Evolutionary conservation across 1,140 invertebrate genomes (phyloP).

Genomic region (Lepidurus couesii): DNA sequence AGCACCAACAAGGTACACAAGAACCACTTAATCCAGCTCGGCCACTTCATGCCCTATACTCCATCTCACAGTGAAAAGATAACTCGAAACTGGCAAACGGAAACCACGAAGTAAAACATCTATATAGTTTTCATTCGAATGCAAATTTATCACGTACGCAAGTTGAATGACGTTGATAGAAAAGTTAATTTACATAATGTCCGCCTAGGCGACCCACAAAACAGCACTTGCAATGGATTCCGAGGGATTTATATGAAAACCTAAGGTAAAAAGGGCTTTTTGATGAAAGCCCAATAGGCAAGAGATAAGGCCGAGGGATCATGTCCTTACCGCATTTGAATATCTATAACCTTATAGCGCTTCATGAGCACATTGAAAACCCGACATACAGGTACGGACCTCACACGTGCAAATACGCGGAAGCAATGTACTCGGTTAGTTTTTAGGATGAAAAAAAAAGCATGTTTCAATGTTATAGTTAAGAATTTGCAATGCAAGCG

Average conservation of each 20-base stretch:
- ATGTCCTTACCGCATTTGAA: neutral
- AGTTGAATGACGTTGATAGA: neutral
- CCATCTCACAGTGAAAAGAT: neutral
- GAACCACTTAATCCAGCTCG: slow-evolving; percentile 11
- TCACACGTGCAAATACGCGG: too few relatives aligned
- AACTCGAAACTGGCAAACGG: neutral
- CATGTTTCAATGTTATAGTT: too few relatives aligned
- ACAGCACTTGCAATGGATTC: neutral
- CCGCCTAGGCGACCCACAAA: neutral
- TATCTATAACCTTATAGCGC: neutral
- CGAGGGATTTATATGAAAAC: neutral
- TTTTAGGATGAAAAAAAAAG: too few relatives aligned
- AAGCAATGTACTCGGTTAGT: too few relatives aligned
- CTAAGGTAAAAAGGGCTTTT: neutral
- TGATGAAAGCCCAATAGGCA: neutral
- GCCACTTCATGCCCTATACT: neutral
- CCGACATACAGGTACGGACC: too few relatives aligned
- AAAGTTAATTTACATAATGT: slow-evolving; percentile 9
- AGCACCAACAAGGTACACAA: neutral
- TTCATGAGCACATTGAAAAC: neutral
- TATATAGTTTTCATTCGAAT: neutral
- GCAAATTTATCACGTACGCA: neutral
- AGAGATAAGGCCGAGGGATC: neutral
- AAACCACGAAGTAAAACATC: neutral
- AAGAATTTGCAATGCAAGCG: neutral